These are phyloP conservation scores for Sycon ciliatum DNA, from an alignment of 37 sponge, comb jelly and placozoan species.

Conservation along the genomic window DNA sequence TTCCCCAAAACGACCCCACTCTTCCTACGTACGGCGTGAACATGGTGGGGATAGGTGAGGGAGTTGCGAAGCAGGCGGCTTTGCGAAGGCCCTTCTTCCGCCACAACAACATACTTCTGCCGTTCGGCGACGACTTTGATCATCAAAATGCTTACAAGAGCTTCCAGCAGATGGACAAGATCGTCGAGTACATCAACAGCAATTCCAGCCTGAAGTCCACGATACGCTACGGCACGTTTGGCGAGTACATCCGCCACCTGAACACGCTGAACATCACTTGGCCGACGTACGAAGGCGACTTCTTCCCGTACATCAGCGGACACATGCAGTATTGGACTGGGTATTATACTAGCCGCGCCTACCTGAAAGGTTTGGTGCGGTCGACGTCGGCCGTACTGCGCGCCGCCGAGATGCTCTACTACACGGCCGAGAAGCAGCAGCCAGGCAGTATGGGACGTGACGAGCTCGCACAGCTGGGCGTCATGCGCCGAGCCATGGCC, in stretches of 20 bases:
- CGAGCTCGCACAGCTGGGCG: too few relatives aligned
- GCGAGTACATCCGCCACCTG: constrained; percentile 58
- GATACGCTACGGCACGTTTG: constrained; percentile 69
- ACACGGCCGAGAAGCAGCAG: background rate
- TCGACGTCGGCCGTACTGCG: background rate
- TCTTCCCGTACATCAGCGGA: constrained; percentile 85
- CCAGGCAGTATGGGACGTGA: too few relatives aligned
- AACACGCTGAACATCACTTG: constrained; percentile 42
- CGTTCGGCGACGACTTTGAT: constrained; percentile 87
- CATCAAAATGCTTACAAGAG: constrained; percentile 58
- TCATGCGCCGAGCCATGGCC: background rate
- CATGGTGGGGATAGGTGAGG: too few relatives aligned
- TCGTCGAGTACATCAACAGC: constrained; percentile 52
- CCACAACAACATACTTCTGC: constrained; percentile 80
- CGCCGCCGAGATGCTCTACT: background rate
- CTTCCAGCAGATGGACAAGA: constrained; percentile 80
- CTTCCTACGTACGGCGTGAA: too few relatives aligned
- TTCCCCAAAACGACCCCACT: too few relatives aligned
- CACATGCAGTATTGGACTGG: constrained; percentile 87
- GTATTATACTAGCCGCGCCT: constrained; percentile 87
- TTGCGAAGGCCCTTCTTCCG: constrained; percentile 36
- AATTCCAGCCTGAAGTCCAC: background rate
- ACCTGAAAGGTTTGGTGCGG: constrained; percentile 80
- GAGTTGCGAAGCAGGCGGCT: too few relatives aligned
- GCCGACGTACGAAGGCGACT: constrained; percentile 74